Percentiles rank a stretch among this genome's conserved stretches.
Conservation (phyloP, 30 jellyfish, hydroid and myxozoan genomes). For the Chrysaora quinquecirrha region DNA sequence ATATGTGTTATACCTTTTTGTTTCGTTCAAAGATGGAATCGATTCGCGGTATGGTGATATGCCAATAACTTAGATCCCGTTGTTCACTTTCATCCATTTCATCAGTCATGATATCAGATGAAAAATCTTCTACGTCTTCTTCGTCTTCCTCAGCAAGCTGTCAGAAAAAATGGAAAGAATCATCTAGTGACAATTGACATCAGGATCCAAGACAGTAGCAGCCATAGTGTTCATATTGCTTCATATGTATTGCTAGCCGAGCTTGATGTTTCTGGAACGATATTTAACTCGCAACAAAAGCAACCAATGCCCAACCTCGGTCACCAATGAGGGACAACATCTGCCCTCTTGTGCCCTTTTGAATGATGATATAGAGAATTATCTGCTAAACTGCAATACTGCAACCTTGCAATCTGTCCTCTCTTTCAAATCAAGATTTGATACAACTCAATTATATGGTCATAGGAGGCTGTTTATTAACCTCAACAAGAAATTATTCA, state of each 20-base stretch:
- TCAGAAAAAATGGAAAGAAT: too few species aligned
- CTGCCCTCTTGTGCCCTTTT: too few species aligned
- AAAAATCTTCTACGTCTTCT: conserved; percentile 47
- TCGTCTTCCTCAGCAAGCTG: conserved; percentile 67
- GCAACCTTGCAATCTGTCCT: too few species aligned
- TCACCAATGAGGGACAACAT: too few species aligned
- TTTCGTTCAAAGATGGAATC: conserved; percentile 78
- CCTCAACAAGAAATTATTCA: too few species aligned
- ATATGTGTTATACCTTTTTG: conserved; percentile 77
- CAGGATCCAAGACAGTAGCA: too few species aligned
- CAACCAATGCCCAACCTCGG: not conserved
- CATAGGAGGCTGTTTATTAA: too few species aligned
- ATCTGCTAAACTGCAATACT: too few species aligned
- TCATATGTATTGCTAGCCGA: conserved; percentile 2
- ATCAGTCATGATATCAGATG: conserved; percentile 37
- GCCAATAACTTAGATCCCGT: conserved; percentile 86
- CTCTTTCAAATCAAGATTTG: too few species aligned
- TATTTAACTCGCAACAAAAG: not conserved
- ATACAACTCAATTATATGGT: too few species aligned
- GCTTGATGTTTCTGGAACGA: conserved; percentile 4
- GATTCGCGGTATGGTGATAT: conserved; percentile 73
- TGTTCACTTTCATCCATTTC: conserved; percentile 70
- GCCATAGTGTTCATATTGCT: not conserved
- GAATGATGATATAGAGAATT: too few species aligned
- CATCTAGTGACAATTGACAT: too few species aligned